Conservation (phyloP, 2,797 vertebrate genomes). For the Eutrigla gurnardus region DNA sequence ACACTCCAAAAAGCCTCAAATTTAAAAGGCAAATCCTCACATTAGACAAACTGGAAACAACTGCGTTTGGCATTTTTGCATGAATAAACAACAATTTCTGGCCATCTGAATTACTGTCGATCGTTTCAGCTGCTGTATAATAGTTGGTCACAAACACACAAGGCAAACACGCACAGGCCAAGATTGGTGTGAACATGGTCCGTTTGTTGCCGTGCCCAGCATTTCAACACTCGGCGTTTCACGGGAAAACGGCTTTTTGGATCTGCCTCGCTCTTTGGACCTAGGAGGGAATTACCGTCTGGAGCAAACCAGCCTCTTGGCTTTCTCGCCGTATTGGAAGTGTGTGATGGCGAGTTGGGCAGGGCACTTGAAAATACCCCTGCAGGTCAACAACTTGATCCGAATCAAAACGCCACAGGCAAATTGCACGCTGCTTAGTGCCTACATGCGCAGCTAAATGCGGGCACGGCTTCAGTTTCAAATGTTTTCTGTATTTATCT, state of each 20-base stretch:
- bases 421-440: background rate
- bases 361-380: background rate
- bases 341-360: conserved; percentile 8
- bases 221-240: conserved; percentile 16
- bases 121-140: background rate
- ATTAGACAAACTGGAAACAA: background rate
- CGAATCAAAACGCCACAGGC: conserved; percentile 12
- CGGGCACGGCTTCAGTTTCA: too few relatives aligned
- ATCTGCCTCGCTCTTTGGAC: conserved; percentile 36
- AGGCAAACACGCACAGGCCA: background rate
- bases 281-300: conserved; percentile 33
- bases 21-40: background rate
- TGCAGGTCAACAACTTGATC: conserved; percentile 23
- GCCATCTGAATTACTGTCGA: too few relatives aligned
- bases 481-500: conserved; percentile 50
- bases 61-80: background rate
- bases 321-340: conserved; percentile 10
- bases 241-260: conserved; percentile 31
- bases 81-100: background rate
- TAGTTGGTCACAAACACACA: background rate
- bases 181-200: background rate
- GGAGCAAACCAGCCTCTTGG: conserved; percentile 28
- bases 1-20: rapidly evolving
- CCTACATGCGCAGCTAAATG: too few relatives aligned
- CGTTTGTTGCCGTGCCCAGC: background rate